Evolutionary conservation across 2,888 invertebrate species (phyloP).

Genomic region (Tinea semifulvella): DNA sequence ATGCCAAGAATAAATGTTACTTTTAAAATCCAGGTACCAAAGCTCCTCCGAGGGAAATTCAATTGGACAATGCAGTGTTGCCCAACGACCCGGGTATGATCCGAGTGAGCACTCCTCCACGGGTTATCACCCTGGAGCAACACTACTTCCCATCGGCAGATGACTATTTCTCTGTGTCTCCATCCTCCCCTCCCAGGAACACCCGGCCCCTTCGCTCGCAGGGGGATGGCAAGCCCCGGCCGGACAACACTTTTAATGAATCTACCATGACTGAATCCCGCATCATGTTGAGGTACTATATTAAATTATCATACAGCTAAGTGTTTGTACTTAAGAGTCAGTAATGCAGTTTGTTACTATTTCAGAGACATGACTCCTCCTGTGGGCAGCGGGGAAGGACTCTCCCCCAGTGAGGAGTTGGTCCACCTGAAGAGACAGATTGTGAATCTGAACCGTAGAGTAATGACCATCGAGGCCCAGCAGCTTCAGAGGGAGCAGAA

Average conservation of each 20-base stretch:
- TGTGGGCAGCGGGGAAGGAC: constrained; percentile 69
- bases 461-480: constrained; percentile 88
- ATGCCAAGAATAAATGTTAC: too few relatives aligned
- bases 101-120: constrained; percentile 88
- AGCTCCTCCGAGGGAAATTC: constrained; percentile 88
- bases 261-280: constrained; percentile 59
- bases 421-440: constrained; percentile 85
- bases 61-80: constrained; percentile 83
- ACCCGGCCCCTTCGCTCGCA: constrained; percentile 39
- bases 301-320: too few relatives aligned
- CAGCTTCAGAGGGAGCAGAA: constrained; percentile 84
- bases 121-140: constrained; percentile 85
- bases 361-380: constrained; percentile 75
- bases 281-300: constrained; percentile 54
- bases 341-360: background rate
- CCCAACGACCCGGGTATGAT: constrained; percentile 76
- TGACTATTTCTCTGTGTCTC: constrained; percentile 44
- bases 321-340: too few relatives aligned
- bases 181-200: constrained; percentile 45
- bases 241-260: constrained; percentile 52
- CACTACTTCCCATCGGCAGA: constrained; percentile 81
- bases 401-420: constrained; percentile 80
- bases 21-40: constrained; percentile 69
- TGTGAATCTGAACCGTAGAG: constrained; percentile 85
- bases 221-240: constrained; percentile 47